Base-by-base conservation (phyloP, 2,888 invertebrate species). In the Ichneumon xanthorius region DNA sequence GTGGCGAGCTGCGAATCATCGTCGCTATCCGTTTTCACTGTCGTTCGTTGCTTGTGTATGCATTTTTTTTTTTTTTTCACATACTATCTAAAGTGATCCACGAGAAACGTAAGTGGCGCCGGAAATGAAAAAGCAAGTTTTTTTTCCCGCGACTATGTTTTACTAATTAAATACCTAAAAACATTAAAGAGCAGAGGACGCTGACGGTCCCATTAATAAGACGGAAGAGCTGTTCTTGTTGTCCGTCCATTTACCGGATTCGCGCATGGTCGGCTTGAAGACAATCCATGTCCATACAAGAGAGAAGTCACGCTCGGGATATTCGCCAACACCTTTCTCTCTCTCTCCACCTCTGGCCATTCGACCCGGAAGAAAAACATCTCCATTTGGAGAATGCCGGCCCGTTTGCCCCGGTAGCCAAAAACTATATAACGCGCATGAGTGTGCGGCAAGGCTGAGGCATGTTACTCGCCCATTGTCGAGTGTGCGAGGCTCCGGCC, bases 291-390 rank as follows among this genome's bases (percentile, higher is more conserved):
- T 11, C 16, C 30, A 30, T 45, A 4, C 16, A 30, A 61, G 58
- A 72, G 58, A 50, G 14, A n/a, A 37, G 68, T 11, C 30, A 53
- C 75, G 67, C 61, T 77, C 65, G 22, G 9, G 63, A 80, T 65
- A 77, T 72, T 63, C 75, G 55, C 84, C 63, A 70, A 72, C 33
- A 81, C 19, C 72, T 68, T 11, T 6, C 67, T 45, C 26, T 26
- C 26, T 26, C 26, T 26, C 22, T 22, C 65, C 63, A 48, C 16
- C 72, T 67, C 48, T 61, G 70, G 37, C 61, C 58, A 55, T 72
- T 76, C 45, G 75, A 83, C 71, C 84, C 78, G 82, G 82, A 82
- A 85, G 82, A 88, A 86, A 86, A 87, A 85, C 86, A 80, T 87
- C 85, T 86, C 73, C 80, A 84, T 86, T 72, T 76, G 78, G 72